A percentile compares a stretch with the other conserved stretches of the same genome.
phyloP scores from a whole-genome alignment of 2,113 vertebrate species.

The Tychaedon coryphoeus region DNA sequence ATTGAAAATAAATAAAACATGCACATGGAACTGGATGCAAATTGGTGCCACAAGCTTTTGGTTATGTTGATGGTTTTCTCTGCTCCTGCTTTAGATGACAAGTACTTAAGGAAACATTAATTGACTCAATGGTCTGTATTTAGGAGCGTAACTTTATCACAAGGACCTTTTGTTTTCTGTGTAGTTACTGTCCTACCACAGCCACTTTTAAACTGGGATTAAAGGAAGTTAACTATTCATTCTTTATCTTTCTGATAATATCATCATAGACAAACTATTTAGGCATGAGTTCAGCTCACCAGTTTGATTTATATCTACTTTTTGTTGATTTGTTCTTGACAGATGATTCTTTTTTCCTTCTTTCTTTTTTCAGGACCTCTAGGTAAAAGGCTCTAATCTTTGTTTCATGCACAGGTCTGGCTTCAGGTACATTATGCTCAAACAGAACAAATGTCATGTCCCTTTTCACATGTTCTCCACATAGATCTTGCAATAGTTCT shows the following conservation, averaged over 20 bases:
- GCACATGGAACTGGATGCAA: conserved; percentile 81
- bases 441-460: not conserved
- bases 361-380: not conserved
- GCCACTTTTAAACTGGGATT: not conserved
- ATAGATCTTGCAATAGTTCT: not conserved
- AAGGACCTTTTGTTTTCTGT: not conserved
- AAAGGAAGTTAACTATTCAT: conserved; percentile 3
- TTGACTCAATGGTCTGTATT: conserved; percentile 36
- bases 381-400: not conserved
- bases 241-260: conserved; percentile 51
- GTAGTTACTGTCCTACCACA: conserved; percentile 25
- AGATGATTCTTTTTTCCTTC: not conserved
- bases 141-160: conserved; percentile 13
- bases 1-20: conserved; percentile 89
- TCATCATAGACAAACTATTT: conserved; percentile 29
- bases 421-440: not conserved
- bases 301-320: conserved; percentile 24
- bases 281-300: conserved; percentile 2
- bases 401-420: not conserved
- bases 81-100: conserved; percentile 74
- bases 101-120: conserved; percentile 62
- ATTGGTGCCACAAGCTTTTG: conserved; percentile 74
- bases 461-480: not conserved
- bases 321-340: conserved; percentile 29
- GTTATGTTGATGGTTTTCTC: conserved; percentile 82